Percentiles rank a stretch among this genome's conserved stretches.
Conservation (phyloP, 2,888 invertebrate species). For the Ichneumon xanthorius region DNA sequence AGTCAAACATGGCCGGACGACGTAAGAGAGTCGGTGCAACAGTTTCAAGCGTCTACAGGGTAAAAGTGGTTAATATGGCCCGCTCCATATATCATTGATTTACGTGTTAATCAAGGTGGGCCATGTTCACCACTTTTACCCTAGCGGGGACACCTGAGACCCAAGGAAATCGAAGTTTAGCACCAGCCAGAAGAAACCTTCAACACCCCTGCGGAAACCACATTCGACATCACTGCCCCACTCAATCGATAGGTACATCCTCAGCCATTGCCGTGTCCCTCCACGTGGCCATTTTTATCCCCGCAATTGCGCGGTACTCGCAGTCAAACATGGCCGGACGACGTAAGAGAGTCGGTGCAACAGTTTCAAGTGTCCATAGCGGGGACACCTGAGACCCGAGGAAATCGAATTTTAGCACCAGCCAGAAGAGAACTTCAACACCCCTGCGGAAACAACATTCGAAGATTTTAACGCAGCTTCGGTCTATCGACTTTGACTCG, state of each 20-base stretch:
- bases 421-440: background rate
- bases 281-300: background rate
- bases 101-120: no score
- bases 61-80: no score
- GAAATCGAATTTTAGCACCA: slow-evolving; percentile 6
- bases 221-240: background rate
- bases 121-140: no score
- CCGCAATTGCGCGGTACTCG: background rate
- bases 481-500: slow-evolving; percentile 17
- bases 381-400: background rate
- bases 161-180: slow-evolving; percentile 1
- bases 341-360: background rate
- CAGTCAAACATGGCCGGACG: background rate
- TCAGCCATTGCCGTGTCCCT: background rate
- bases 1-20: background rate
- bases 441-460: slow-evolving; percentile 2
- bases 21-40: background rate
- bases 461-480: slow-evolving; percentile 32
- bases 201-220: slow-evolving; percentile 4
- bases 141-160: background rate
- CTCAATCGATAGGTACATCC: slow-evolving; percentile 5
- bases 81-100: no score
- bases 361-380: background rate
- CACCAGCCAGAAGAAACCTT: background rate
- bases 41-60: background rate